These are phyloP conservation scores for Myiothlypis coronata DNA, from an alignment of 2,797 vertebrate genomes.

Conservation along the genomic window DNA sequence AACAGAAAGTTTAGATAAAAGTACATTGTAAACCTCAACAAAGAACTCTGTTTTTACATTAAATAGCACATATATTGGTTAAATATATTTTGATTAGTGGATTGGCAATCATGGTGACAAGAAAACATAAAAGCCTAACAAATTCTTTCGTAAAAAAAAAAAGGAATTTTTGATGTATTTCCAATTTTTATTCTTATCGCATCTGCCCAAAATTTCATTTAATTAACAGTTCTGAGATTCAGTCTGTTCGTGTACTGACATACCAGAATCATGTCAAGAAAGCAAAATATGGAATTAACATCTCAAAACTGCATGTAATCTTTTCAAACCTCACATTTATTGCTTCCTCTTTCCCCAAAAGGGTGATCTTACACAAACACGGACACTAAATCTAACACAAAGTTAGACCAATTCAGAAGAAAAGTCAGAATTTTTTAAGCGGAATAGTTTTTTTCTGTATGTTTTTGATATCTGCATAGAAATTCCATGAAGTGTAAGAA, in stretches of 20 bases:
- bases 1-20: neutral
- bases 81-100: neutral
- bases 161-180: neutral
- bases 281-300: neutral
- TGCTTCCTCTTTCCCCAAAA: neutral
- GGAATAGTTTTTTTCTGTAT: neutral
- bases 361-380: neutral
- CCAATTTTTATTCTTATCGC: constrained; percentile 6
- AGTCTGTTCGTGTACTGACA: constrained; percentile 8
- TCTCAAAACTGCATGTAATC: neutral
- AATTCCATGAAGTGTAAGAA: neutral
- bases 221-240: constrained; percentile 37
- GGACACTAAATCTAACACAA: neutral
- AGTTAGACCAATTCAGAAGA: neutral
- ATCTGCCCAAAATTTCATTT: constrained; percentile 7
- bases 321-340: neutral
- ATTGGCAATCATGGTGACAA: constrained; percentile 13
- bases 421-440: neutral
- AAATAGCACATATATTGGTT: neutral
- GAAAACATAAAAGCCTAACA: neutral
- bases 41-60: neutral
- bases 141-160: constrained; percentile 10
- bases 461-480: neutral
- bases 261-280: constrained; percentile 17
- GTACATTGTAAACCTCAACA: neutral